Conservation (phyloP, 1,140 invertebrate species). For the Gryllus bimaculatus region DNA sequence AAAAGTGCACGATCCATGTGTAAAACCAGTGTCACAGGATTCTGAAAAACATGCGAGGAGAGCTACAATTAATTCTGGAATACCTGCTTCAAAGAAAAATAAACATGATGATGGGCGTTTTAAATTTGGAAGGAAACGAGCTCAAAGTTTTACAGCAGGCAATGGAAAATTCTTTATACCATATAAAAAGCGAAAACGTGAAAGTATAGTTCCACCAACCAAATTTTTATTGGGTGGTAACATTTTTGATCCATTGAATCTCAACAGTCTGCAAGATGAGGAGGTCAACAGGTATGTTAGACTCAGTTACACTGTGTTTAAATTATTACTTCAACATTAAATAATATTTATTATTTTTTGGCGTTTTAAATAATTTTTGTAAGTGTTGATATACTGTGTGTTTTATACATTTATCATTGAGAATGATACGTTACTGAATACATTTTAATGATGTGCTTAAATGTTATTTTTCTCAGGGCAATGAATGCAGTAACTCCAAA, state of each 20-base stretch:
- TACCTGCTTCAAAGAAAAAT: slow-evolving; percentile 22
- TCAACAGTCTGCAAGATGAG: slow-evolving; percentile 85
- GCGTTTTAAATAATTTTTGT: background rate
- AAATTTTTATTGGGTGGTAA: slow-evolving; percentile 92
- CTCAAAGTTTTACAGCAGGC: slow-evolving; percentile 40
- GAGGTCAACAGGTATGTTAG: slow-evolving; percentile 55
- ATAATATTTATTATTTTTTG: background rate
- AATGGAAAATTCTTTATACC: slow-evolving; percentile 37
- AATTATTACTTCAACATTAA: background rate
- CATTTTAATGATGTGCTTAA: too few species aligned
- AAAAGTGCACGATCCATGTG: slow-evolving; percentile 12
- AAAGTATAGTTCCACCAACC: slow-evolving; percentile 60
- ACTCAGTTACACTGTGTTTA: background rate
- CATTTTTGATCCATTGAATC: slow-evolving; percentile 87
- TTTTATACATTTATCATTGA: too few species aligned
- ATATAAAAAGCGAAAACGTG: slow-evolving; percentile 60
- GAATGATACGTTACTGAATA: too few species aligned
- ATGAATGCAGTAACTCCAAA: slow-evolving; percentile 82
- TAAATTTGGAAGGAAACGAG: slow-evolving; percentile 41
- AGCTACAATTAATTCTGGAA: background rate
- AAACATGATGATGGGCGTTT: slow-evolving; percentile 37
- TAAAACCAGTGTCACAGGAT: background rate
- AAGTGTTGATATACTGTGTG: background rate
- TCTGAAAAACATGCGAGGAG: background rate
- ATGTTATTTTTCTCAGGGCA: slow-evolving; percentile 32